These are phyloP conservation scores for Eciton burchellii DNA, from an alignment of 1,140 invertebrate genomes.

Conservation along the genomic window DNA sequence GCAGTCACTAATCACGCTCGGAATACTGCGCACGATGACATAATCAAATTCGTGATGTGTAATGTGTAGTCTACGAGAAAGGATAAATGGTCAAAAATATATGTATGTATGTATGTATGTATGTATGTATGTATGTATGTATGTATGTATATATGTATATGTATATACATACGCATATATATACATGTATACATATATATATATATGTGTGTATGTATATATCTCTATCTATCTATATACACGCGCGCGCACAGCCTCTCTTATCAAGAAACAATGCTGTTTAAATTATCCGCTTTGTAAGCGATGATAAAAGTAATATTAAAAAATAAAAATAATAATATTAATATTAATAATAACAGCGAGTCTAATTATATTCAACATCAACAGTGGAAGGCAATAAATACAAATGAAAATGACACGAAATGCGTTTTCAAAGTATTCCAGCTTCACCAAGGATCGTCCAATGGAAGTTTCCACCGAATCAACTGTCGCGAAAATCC, in stretches of 20 bases:
- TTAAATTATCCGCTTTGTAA: slow-evolving; percentile 69
- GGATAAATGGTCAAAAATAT: slow-evolving; percentile 55
- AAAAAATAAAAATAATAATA: slow-evolving; percentile 73
- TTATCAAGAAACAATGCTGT: slow-evolving; percentile 64
- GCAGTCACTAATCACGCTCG: slow-evolving; percentile 42
- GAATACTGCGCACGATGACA: slow-evolving; percentile 66
- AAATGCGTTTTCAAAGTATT: slow-evolving; percentile 53
- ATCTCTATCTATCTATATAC: slow-evolving; percentile 61
- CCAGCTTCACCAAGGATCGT: slow-evolving; percentile 45
- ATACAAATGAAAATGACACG: slow-evolving; percentile 67
- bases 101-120: slow-evolving; percentile 47
- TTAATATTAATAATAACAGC: slow-evolving; percentile 76
- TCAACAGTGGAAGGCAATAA: slow-evolving; percentile 73
- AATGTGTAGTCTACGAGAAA: slow-evolving; percentile 14
- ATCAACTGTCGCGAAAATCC: slow-evolving; percentile 38
- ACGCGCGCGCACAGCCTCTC: slow-evolving; percentile 55
- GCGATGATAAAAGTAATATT: slow-evolving; percentile 69
- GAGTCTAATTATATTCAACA: slow-evolving; percentile 72
- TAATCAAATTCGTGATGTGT: slow-evolving; percentile 35
- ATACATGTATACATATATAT: slow-evolving; percentile 26
- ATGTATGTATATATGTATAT: slow-evolving; percentile 29
- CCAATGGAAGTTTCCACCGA: slow-evolving; percentile 11
- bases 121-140: too few species aligned
- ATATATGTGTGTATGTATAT: slow-evolving; percentile 18
- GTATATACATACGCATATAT: slow-evolving; percentile 63